Base-by-base conservation (phyloP, 2,797 vertebrate species). In the Thalassophryne amazonica region DNA sequence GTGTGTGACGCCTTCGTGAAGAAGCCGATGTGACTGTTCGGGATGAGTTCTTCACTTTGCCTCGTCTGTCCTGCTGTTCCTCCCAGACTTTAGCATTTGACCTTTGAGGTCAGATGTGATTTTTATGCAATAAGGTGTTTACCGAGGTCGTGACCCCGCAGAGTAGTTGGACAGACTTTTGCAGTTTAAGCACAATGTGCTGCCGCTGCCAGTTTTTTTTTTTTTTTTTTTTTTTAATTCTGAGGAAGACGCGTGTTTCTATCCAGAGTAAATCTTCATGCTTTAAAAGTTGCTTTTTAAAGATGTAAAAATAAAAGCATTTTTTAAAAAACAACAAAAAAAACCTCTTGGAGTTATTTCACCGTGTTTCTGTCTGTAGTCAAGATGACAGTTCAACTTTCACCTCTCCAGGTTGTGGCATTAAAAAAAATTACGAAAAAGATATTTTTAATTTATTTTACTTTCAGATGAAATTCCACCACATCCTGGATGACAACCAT, bases 91-190 rank as follows among this genome's bases (percentile, higher is more conserved):
- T 56, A 74, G 88, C 90, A 84, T 86, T 81, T 83, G 87, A 73
- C 89, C 87, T 5, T 37, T 74, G 56, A 69, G 80, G 88, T 93
- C 91, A 90, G 88, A 90, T 92, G 91, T 93, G 89, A 89, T 92
- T 94, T 92, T 94, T 97, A 98, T 98, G 96, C 96, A 99, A 98
- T 99, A 96, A 95, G 81, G 88, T 91, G 93, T 95, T 95, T 80
- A 93, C 94, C 86, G 91, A 92, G 89, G 87, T 88, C 60, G 83
- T 83, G 78, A 83, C 80, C 46, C 76, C 63, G 83, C 88, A 60
- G 69, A 87, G 86, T 81, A 83, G 92, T 92, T 94, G 92, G 92
- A 91, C 88, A 93, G 92, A 93, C 90, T 92, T n/a, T 92, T 88
- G 89, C 93, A 92, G 92, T 91, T 81, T 64, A 96, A 98, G 95